A percentile compares a stretch with the other conserved stretches of the same genome.
Evolutionary conservation across 2,888 invertebrate species (phyloP).

Genomic region (Nemotelus nigrinus): DNA sequence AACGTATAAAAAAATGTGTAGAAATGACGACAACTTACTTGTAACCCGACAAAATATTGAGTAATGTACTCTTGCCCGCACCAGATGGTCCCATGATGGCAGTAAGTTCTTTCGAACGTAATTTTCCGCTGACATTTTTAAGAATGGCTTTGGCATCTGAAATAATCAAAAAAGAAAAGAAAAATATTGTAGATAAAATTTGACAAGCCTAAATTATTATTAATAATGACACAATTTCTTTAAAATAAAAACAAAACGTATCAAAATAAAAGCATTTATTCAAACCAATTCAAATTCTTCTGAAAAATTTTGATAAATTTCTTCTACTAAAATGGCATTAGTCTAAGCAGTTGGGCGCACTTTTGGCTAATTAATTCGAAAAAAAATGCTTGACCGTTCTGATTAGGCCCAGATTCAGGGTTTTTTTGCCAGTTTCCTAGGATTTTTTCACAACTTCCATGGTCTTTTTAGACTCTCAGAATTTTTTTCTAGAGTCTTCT

Average conservation of each 20-base stretch:
- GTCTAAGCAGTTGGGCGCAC: no score
- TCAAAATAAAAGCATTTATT: conserved; percentile 2
- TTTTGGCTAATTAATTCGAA: no score
- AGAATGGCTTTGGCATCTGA: conserved; percentile 87
- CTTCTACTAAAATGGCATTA: no score
- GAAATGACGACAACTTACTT: conserved; percentile 73
- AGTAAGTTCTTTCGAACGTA: conserved; percentile 89
- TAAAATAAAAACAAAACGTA: conserved; percentile 42
- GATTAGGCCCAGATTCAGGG: no score
- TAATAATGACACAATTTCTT: conserved; percentile 15
- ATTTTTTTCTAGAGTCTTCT: no score
- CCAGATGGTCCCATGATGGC: conserved; percentile 98
- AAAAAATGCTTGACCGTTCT: no score
- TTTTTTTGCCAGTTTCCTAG: no score
- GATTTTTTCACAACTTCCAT: no score
- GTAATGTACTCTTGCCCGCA: conserved; percentile 91
- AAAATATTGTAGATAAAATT: conserved; percentile 39
- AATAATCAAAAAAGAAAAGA: conserved; percentile 59
- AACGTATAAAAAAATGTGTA: not conserved
- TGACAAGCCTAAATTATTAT: not conserved
- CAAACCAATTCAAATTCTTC: no score
- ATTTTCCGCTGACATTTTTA: conserved; percentile 88
- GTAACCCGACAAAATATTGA: conserved; percentile 95
- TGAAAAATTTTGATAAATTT: no score
- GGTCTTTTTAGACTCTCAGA: no score